A percentile compares a stretch with the other conserved stretches of the same genome.
These are phyloP conservation scores for Salvelinus sp. DNA, from an alignment of 2,113 vertebrate genomes.

Conservation along the genomic window DNA sequence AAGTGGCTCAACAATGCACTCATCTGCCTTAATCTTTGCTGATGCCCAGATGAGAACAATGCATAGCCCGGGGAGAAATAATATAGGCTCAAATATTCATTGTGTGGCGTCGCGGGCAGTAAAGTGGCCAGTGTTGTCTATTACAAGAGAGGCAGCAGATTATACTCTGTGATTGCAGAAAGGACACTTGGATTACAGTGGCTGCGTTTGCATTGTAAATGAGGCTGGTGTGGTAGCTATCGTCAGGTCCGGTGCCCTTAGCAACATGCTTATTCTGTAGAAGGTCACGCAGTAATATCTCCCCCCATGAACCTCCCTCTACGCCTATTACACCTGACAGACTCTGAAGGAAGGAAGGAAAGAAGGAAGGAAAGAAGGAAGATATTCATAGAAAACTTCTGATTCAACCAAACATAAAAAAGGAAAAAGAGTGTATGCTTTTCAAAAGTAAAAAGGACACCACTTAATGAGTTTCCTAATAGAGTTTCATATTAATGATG, in stretches of 20 bases:
- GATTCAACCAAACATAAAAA: constrained; percentile 84
- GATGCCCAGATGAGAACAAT: constrained; percentile 83
- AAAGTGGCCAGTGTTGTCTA: constrained; percentile 84
- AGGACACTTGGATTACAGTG: constrained; percentile 87
- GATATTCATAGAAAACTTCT: constrained; percentile 66
- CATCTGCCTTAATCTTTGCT: constrained; percentile 69
- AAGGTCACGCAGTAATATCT: constrained; percentile 92
- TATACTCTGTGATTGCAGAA: constrained; percentile 89
- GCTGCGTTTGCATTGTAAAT: constrained; percentile 86
- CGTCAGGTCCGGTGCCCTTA: constrained; percentile 71
- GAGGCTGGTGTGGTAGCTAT: constrained; percentile 70
- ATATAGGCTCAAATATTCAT: constrained; percentile 86
- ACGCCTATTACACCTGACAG: constrained; percentile 89
- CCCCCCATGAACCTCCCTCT: neutral
- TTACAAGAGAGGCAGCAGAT: constrained; percentile 85
- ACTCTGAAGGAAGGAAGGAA: constrained; percentile 47
- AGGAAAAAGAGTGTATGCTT: no score
- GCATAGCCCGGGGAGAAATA: constrained; percentile 74
- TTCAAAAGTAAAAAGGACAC: constrained; percentile 41
- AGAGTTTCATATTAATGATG: neutral
- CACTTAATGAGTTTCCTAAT: constrained; percentile 64
- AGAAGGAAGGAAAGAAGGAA: no score
- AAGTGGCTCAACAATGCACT: constrained; percentile 86
- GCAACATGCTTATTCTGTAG: constrained; percentile 88
- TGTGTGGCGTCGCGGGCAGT: constrained; percentile 78